A percentile compares a stretch with the other conserved stretches of the same genome.
These are phyloP conservation scores for Parazoanthus darwini DNA, from an alignment of 92 coral and sea anemone species.

Conservation along the genomic window DNA sequence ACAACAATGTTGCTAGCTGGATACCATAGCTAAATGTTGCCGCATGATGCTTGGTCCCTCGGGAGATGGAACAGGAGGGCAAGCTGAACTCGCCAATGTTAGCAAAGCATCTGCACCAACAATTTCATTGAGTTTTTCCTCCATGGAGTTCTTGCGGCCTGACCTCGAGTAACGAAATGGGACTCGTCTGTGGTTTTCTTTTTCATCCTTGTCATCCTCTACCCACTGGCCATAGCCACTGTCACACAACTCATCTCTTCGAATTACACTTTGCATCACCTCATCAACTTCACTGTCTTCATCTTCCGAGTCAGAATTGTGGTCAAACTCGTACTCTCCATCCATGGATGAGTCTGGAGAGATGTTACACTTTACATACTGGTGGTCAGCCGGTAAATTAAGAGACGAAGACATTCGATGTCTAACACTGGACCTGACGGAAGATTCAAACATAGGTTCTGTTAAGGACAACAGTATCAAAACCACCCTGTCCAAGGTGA, in stretches of 20 bases:
- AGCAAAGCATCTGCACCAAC: slow-evolving; percentile 98
- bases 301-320: slow-evolving; percentile 82
- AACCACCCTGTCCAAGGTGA: too few relatives aligned
- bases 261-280: slow-evolving; percentile 82
- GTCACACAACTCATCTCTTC: slow-evolving; percentile 85
- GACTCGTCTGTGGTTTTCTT: slow-evolving; percentile 32
- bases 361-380: slow-evolving; percentile 61
- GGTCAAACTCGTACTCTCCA: slow-evolving; percentile 98
- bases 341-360: slow-evolving; percentile 95
- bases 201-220: slow-evolving; percentile 70
- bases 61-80: slow-evolving; percentile 57
- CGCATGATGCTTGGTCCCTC: slow-evolving; percentile 28
- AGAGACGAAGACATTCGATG: slow-evolving; percentile 68
- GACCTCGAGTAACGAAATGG: slow-evolving; percentile 38
- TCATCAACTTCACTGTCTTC: slow-evolving; percentile 93
- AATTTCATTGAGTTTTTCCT: slow-evolving; percentile 77
- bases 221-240: slow-evolving; percentile 95
- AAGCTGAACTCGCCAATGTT: slow-evolving; percentile 93
- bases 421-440: slow-evolving; percentile 26
- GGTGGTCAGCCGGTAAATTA: slow-evolving; percentile 58
- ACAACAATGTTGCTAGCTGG: slow-evolving; percentile 15
- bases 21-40: slow-evolving; percentile 40
- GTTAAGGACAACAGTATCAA: neutral
- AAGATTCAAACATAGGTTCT: neutral
- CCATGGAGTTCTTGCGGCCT: slow-evolving; percentile 63